Conservation (phyloP, 2,888 invertebrate species). For the Esperia sulphurella region DNA sequence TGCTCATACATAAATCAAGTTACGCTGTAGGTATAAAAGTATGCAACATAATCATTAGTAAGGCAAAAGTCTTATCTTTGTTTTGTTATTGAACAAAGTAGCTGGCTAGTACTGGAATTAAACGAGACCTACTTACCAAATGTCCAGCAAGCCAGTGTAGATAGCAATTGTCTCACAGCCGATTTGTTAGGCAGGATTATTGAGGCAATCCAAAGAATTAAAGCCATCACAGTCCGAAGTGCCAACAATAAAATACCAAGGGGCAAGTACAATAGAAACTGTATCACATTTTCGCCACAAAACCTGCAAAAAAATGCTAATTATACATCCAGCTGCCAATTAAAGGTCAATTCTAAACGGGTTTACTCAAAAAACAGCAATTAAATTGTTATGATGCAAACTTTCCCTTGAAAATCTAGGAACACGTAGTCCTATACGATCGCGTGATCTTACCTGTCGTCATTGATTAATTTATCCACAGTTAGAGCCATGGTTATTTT, state of each 20-base stretch:
- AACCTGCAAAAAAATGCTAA: conserved; percentile 61
- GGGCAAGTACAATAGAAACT: conserved; percentile 77
- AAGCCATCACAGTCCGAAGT: conserved; percentile 68
- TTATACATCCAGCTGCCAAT: no score
- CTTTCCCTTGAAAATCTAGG: conserved; percentile 52
- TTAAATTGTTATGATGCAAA: conserved; percentile 19
- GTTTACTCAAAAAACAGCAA: not conserved
- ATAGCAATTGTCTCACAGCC: conserved; percentile 72
- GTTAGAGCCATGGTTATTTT: conserved; percentile 56
- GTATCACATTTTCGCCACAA: conserved; percentile 70
- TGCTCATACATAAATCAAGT: no score
- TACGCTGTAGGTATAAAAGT: no score
- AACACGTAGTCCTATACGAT: conserved; percentile 23
- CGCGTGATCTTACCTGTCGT: conserved; percentile 56
- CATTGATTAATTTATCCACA: conserved; percentile 65
- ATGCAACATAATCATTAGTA: no score
- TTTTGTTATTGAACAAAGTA: no score
- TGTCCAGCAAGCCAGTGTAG: conserved; percentile 79
- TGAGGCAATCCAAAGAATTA: conserved; percentile 76
- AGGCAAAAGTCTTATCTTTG: no score
- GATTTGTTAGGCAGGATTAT: conserved; percentile 79
- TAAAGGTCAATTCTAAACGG: not conserved
- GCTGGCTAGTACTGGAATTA: conserved; percentile 35
- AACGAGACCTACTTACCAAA: conserved; percentile 68
- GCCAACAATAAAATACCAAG: conserved; percentile 75